Base-by-base conservation (phyloP, 2,888 invertebrate genomes). In the Rhagophthalmus giganteus region DNA sequence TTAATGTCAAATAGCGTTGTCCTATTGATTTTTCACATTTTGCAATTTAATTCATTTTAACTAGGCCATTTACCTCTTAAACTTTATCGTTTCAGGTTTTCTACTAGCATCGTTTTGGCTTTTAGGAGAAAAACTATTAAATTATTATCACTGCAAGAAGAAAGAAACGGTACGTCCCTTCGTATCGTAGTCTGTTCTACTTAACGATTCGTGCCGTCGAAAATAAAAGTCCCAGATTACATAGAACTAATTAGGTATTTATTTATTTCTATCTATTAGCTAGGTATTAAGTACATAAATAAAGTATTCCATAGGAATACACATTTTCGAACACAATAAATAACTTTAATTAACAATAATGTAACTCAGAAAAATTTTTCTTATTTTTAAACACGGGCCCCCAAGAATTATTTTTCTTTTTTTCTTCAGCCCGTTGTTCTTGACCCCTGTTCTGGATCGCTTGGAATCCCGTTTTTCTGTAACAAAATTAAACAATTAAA, bases 361-460 rank as follows among this genome's bases (percentile, higher is more conserved):
- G 89, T 83, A 88, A 83, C 63, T 84, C 82, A 54, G 80, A 76
- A 72, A 89, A 89, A 68, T 83, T 79, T 62, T 86, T 79, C 72
- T 83, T 86, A 77, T 86, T 85, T 76, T 88, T 87, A 76, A 81
- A 88, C 51, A 83, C 75, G 24, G 87, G 76, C 51, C 88, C 88
- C 87, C 87, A 89, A 59, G 64, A 65, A 30, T 56, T 60, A 69
- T 76, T 76, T 62, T 74, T 74, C 62, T 73, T 72, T 37, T 65
- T 59, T 25, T 58, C 60, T 24, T 63, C 61, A 20, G 57, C 47
- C 39, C 72, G 67, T 37, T 55, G 65, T 55, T 60, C 68, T 59
- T 75, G 73, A 55, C 72, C 73, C 32, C 71, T 71, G 32, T 75
- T 69, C 55, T 74, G 67, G 42, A 73, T 66, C 13, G 68, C 65